These are phyloP conservation scores for Cryptoblepharus egeriae DNA, from an alignment of 2,797 vertebrate genomes.

Conservation along the genomic window DNA sequence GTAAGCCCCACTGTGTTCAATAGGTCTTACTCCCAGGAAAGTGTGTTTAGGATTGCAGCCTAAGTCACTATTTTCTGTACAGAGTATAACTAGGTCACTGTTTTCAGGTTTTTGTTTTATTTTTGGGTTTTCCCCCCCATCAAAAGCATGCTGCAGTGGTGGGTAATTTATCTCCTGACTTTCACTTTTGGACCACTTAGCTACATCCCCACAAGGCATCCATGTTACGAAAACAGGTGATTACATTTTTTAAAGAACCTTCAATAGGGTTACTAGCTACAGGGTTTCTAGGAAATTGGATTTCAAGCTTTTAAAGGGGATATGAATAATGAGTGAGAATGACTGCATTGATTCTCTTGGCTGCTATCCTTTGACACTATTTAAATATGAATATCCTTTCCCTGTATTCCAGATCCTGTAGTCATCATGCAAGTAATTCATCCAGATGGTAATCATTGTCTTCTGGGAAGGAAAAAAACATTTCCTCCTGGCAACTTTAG, in stretches of 20 bases:
- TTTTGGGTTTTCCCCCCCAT: not conserved
- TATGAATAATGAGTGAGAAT: not conserved
- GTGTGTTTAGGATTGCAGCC: no score
- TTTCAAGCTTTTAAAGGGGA: not conserved
- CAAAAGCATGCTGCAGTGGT: conserved; percentile 2
- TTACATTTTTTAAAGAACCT: rapidly evolving
- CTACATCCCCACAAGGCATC: not conserved
- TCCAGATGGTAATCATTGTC: conserved; percentile 90
- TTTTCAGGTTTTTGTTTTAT: not conserved
- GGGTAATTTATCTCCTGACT: conserved; percentile 22
- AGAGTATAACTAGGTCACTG: not conserved
- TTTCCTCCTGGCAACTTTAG: conserved; percentile 91
- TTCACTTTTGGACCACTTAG: conserved; percentile 29
- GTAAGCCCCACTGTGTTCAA: no score
- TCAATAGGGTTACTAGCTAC: conserved; percentile 9
- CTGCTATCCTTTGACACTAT: conserved; percentile 21
- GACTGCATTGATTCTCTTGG: not conserved
- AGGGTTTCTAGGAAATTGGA: not conserved
- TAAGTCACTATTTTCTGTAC: not conserved
- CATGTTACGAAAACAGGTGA: conserved; percentile 12
- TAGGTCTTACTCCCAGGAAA: no score
- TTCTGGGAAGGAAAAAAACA: conserved; percentile 91
- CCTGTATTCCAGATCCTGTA: conserved; percentile 86
- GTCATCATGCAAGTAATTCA: conserved; percentile 97
- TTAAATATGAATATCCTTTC: conserved; percentile 16